Base-by-base conservation (phyloP, 2,113 vertebrate species). In the Coryphaenoides rupestris region DNA sequence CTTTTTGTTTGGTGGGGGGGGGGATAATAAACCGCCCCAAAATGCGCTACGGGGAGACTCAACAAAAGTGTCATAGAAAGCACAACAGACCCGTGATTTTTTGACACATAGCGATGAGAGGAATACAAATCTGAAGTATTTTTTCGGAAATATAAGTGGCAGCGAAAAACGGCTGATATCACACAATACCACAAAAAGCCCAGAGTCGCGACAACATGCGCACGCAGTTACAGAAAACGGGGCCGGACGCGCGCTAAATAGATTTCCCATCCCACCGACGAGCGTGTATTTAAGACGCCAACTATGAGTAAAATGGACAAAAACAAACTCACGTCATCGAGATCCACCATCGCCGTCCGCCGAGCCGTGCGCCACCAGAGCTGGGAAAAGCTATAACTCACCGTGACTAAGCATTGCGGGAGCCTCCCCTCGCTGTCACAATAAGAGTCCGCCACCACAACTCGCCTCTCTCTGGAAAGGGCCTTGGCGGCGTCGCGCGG, bases 391-490 rank as follows among this genome's bases (percentile, higher is more conserved):
- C 86, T 66, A 83, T 90, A 89, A 89, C 87, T 92, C 90, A 92
- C 87, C 88, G 79, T 92, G 91, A 92, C 91, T 92, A 90, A 90
- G 91, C 91, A 92, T 83, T 89, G 90, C 82, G n/a, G 70, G 56
- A 70, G 73, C 63, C 82, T 74, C 66, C 45, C 28, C 55, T 49
- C 14, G 56, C 72, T 65, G 87, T 85, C 90, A 91, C 67, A 90
- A 88, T 90, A 91, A 91, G 65, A 90, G 89, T 40, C 15, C 5
- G 28, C 19, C 57, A 15, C 24, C 15, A 26, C 28, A 19, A 55
- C 26, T n/a, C 22, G 0, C 2, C 14, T 70, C 6, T 57, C 22
- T n/a, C 33, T 40, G 33, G 19, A 0, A 57, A 58, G 0, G 46
- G 50, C 15, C 3, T 58, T 1, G 15, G n/a, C 24, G 28, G 6